These are phyloP conservation scores for Rattus rattus DNA, from an alignment of 2,113 vertebrate species.

Conservation along the genomic window DNA sequence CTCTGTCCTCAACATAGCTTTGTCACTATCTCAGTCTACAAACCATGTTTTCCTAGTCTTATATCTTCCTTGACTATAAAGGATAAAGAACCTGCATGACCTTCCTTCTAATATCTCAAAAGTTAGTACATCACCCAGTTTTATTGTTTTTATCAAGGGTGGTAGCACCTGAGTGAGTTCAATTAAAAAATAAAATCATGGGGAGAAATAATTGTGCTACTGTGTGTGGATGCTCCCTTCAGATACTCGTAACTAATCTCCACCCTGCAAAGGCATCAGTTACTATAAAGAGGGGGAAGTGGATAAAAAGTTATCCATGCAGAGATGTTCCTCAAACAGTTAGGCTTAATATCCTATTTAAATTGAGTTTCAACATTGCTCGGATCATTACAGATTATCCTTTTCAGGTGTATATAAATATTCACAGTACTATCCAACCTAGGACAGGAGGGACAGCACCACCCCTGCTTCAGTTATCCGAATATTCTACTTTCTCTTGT, in stretches of 20 bases:
- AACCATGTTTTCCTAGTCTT: not conserved
- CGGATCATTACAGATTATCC: conserved; percentile 44
- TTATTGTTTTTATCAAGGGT: conserved; percentile 38
- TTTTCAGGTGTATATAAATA: not conserved
- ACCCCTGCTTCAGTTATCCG: conserved; percentile 25
- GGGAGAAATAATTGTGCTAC: not conserved
- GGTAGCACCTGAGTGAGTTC: not conserved
- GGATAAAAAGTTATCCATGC: not conserved
- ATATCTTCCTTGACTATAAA: not conserved
- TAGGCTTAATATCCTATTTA: conserved; percentile 14
- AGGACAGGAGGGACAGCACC: not conserved
- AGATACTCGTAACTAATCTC: not conserved
- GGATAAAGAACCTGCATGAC: not conserved
- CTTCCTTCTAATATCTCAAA: conserved; percentile 40
- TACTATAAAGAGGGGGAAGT: not conserved
- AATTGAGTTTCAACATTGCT: conserved; percentile 37
- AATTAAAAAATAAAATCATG: not conserved
- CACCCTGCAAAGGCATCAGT: not conserved
- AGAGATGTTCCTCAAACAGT: not conserved
- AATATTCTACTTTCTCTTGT: conserved; percentile 67
- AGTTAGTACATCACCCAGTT: not conserved
- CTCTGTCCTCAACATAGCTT: not conserved
- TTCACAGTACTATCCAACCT: not conserved
- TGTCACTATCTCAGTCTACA: not conserved
- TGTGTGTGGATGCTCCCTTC: not conserved